phyloP scores from a whole-genome alignment of 2,888 invertebrate species.

The Acrobasis consociella region DNA sequence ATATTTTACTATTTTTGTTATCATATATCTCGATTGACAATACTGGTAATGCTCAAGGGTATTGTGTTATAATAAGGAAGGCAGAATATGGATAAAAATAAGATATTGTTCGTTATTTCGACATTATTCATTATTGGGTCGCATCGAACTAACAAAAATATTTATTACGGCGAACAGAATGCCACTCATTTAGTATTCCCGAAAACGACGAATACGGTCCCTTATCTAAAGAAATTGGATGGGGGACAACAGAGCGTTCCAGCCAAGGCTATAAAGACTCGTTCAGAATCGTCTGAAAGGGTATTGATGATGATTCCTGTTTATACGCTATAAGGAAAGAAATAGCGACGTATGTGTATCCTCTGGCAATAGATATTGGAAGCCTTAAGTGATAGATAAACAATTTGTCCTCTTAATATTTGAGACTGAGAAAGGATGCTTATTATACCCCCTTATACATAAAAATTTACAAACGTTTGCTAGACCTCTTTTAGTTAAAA shows the following conservation, averaged over 20 bases:
- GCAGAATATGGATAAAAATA: neutral
- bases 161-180: constrained; percentile 27
- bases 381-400: constrained; percentile 39
- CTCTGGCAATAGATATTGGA: constrained; percentile 43
- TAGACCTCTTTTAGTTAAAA: too few relatives aligned
- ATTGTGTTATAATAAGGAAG: too few relatives aligned
- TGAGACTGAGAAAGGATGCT: too few relatives aligned
- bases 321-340: constrained; percentile 55
- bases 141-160: constrained; percentile 14
- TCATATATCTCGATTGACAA: too few relatives aligned
- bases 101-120: neutral
- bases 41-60: too few relatives aligned
- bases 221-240: constrained; percentile 58
- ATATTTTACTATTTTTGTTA: too few relatives aligned
- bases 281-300: constrained; percentile 57
- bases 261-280: constrained; percentile 55
- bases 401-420: neutral
- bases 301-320: constrained; percentile 68
- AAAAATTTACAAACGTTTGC: too few relatives aligned
- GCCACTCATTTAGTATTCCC: constrained; percentile 8
- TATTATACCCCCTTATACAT: too few relatives aligned
- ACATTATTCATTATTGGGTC: neutral
- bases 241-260: constrained; percentile 45
- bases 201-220: constrained; percentile 29
- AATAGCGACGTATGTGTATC: constrained; percentile 44